Evolutionary conservation across 2,888 invertebrate genomes (phyloP), one percentile per base, ranked within the genome.

Genomic region (Nomada lathburiana): DNA sequence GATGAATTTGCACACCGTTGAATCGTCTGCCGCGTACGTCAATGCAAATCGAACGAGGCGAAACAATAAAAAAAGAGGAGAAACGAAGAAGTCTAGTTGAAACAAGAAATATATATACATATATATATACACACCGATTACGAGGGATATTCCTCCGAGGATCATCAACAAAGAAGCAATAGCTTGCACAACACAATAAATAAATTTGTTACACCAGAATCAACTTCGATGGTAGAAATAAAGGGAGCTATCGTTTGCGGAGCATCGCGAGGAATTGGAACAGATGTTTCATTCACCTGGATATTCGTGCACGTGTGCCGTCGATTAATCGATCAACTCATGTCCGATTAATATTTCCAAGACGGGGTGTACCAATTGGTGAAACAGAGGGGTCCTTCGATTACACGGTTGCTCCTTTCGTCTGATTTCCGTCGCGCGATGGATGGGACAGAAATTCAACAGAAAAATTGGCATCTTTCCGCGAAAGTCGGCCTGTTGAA

Each of bases 141-240:
- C n/a, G 53, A n/a, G n/a, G 47, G 10, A 11, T 16, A 16, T 16
- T 16, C 47, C 47, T 47, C 47, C 11, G 16, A 47, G 16, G 47
- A 13, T n/a, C 20, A 64, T 2, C 47, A 23, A 64, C 23, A 20
- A 20, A 64, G 47, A 64, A 64, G 18, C 63, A 47, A 47, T 64
- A 53, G 53, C 53, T 53, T 53, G 53, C 53, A 53, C 53, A 53
- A 53, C 44, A 2, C 16, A 47, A 23, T 47, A 23, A 44, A 23
- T 23, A 11, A 55, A n/a, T 68, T 44, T 47, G 50, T 59, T 60
- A 47, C 60, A 16, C 16, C 2, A 36, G 9, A 16, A 47, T 2
- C 7, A 29, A 11, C 11, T 10, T 47, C 10, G 59, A 23, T 16
- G 1, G 44, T 2, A 23, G 23, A 57, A 57, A 16, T 16, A 69